These are phyloP conservation scores for Drosophila busckii DNA, from an alignment of 1,140 invertebrate genomes.

Conservation along the genomic window DNA sequence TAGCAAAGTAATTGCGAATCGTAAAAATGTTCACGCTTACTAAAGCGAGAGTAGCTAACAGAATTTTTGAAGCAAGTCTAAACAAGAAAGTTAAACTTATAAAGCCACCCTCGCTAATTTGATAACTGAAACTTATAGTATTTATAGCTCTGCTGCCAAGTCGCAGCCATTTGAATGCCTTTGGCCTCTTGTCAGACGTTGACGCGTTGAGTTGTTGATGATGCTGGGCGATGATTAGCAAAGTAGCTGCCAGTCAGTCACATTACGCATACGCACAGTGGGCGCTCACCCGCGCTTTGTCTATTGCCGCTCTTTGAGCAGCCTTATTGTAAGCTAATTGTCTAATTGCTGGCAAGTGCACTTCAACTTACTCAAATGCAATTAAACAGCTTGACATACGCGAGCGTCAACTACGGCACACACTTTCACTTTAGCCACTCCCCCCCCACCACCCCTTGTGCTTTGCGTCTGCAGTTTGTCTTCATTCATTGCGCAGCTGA, in stretches of 20 bases:
- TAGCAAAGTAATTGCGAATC: conserved; percentile 72
- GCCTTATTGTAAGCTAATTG: conserved; percentile 20
- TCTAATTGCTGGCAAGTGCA: conserved; percentile 58
- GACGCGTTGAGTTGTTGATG: conserved; percentile 26
- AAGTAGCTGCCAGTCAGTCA: conserved; percentile 9
- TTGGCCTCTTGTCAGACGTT: conserved; percentile 27
- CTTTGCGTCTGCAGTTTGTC: conserved; percentile 54
- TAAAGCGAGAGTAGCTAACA: conserved; percentile 27
- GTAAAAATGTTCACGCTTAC: conserved; percentile 44
- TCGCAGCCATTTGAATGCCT: conserved; percentile 29
- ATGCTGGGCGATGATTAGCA: conserved; percentile 38
- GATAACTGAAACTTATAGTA: conserved; percentile 15
- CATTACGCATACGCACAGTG: conserved; percentile 55
- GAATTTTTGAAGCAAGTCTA: not conserved
- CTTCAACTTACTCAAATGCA: conserved; percentile 56
- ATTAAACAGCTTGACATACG: conserved; percentile 64
- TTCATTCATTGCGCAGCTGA: conserved; percentile 55
- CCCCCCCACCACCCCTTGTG: not conserved
- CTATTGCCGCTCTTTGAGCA: not conserved
- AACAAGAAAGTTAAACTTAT: not conserved
- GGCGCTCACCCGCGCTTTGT: not conserved
- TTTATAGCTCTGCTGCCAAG: conserved; percentile 26
- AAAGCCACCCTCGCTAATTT: not conserved
- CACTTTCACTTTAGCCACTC: not conserved
- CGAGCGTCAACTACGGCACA: conserved; percentile 11